Conservation (phyloP, 2,797 vertebrate genomes). For the Ispidina lecontei region DNA sequence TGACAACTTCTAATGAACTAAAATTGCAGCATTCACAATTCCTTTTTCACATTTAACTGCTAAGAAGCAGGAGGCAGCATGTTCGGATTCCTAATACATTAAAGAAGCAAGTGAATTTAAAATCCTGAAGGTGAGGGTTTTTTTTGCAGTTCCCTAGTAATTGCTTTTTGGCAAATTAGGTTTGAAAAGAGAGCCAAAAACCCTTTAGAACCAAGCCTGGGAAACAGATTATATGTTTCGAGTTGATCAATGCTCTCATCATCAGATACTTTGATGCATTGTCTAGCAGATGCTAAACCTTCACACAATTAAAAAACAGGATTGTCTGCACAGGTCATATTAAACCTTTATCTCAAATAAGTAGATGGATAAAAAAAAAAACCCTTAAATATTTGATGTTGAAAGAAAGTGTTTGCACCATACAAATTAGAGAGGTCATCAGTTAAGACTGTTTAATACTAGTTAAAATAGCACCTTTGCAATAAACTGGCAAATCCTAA, state of each 20-base stretch:
- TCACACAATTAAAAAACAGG: slow-evolving; percentile 60
- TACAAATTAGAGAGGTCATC: slow-evolving; percentile 75
- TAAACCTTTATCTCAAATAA: slow-evolving; percentile 70
- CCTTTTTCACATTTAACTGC: slow-evolving; percentile 19
- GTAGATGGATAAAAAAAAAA: slow-evolving; percentile 12
- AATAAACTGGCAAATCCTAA: slow-evolving; percentile 55
- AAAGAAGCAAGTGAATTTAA: slow-evolving; percentile 60
- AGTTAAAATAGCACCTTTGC: slow-evolving; percentile 61
- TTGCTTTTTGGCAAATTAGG: slow-evolving; percentile 70
- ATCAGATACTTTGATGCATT: slow-evolving; percentile 45
- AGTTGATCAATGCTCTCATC: slow-evolving; percentile 63
- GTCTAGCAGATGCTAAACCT: slow-evolving; percentile 50
- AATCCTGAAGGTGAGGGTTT: slow-evolving; percentile 23
- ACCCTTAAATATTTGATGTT: slow-evolving; percentile 46
- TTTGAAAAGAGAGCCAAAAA: slow-evolving; percentile 68
- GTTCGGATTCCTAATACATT: slow-evolving; percentile 60
- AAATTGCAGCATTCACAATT: not conserved
- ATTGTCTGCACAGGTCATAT: slow-evolving; percentile 69
- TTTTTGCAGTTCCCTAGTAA: slow-evolving; percentile 39
- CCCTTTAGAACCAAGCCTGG: slow-evolving; percentile 62
- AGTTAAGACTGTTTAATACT: slow-evolving; percentile 75
- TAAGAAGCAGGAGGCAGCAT: slow-evolving; percentile 55
- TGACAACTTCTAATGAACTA: not conserved
- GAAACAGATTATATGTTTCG: slow-evolving; percentile 55
- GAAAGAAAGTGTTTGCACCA: slow-evolving; percentile 74